Percentiles rank a stretch among this genome's conserved stretches.
These are phyloP conservation scores for Sphaerodactylus townsendi DNA, from an alignment of 2,113 vertebrate species.

Conservation along the genomic window DNA sequence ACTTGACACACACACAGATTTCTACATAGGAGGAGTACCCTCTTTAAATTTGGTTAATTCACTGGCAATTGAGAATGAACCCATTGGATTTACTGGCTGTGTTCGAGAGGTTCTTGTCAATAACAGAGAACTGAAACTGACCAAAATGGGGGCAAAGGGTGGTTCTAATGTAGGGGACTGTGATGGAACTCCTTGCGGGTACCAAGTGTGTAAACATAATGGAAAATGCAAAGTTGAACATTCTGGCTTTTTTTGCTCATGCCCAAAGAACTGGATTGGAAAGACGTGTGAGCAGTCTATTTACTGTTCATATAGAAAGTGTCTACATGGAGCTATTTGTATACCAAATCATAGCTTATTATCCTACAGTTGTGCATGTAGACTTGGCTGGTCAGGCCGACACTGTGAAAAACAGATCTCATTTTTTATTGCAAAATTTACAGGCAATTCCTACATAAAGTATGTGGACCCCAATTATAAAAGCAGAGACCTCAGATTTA, in stretches of 20 bases:
- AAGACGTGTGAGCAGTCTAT: constrained; percentile 74
- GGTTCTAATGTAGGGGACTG: constrained; percentile 86
- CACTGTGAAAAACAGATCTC: constrained; percentile 71
- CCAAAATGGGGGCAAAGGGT: constrained; percentile 69
- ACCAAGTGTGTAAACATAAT: constrained; percentile 80
- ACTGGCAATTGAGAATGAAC: constrained; percentile 74
- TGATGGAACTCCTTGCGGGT: constrained; percentile 84
- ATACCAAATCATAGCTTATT: constrained; percentile 45
- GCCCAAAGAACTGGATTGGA: constrained; percentile 75
- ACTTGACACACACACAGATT: constrained; percentile 76
- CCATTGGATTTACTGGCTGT: constrained; percentile 80
- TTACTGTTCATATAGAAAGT: constrained; percentile 71
- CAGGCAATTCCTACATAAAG: constrained; percentile 82
- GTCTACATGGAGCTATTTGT: constrained; percentile 76
- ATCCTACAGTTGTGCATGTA: constrained; percentile 79
- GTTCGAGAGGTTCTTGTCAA: constrained; percentile 80
- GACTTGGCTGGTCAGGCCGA: constrained; percentile 79
- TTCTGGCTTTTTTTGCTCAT: constrained; percentile 75
- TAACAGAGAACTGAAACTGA: constrained; percentile 78
- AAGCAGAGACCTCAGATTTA: constrained; percentile 74
- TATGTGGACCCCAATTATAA: constrained; percentile 76
- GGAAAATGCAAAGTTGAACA: constrained; percentile 70
- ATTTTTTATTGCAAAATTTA: constrained; percentile 75
- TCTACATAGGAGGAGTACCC: constrained; percentile 85
- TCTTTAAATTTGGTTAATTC: constrained; percentile 72